Conservation (phyloP, 2,888 invertebrate species). For the Barypeithes pellucidus region DNA sequence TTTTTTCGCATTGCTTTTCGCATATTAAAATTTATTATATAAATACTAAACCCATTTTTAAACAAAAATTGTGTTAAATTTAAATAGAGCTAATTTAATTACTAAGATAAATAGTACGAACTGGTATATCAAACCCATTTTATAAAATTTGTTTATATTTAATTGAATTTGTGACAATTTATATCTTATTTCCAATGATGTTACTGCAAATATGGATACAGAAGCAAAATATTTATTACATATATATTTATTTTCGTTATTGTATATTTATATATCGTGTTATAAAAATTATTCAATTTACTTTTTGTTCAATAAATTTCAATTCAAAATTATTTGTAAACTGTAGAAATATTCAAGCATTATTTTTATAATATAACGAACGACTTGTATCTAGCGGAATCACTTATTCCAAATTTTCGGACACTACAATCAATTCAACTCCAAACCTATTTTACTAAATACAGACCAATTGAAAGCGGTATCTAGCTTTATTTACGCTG, state of each 20-base stretch:
- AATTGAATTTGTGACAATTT: background rate
- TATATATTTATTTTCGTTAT: background rate
- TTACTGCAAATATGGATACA: background rate
- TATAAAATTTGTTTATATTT: constrained; percentile 11
- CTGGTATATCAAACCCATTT: background rate
- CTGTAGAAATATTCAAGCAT: too few relatives aligned
- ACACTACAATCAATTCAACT: too few relatives aligned
- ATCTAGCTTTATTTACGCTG: too few relatives aligned
- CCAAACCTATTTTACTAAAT: too few relatives aligned
- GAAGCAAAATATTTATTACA: background rate
- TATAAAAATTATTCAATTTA: background rate
- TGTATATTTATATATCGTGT: background rate
- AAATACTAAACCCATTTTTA: background rate
- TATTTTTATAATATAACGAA: too few relatives aligned
- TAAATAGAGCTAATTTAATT: constrained; percentile 4
- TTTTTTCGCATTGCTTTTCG: background rate
- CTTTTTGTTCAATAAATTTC: background rate
- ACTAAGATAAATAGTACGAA: constrained; percentile 6
- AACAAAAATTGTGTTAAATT: background rate
- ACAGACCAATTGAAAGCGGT: too few relatives aligned
- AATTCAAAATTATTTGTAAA: too few relatives aligned
- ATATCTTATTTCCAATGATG: background rate
- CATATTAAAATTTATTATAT: background rate
- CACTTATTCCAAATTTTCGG: too few relatives aligned
- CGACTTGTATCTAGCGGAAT: too few relatives aligned